Evolutionary conservation across 1,140 invertebrate genomes (phyloP), one percentile per base, ranked within the genome.

Genomic region (Eulimnadia texana): DNA sequence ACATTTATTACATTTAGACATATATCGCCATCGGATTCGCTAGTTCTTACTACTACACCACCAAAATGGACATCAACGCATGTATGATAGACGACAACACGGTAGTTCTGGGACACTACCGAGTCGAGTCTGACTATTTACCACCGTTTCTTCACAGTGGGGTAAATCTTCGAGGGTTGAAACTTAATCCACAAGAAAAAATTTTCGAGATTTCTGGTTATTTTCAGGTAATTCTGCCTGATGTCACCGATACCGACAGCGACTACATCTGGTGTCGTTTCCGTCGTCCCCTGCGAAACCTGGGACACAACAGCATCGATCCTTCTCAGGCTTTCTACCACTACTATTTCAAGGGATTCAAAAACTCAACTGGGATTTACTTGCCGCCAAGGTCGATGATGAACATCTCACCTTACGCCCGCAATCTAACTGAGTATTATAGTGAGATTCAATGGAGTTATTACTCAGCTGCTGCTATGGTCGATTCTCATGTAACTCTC

Each of bases 81-180:
- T 63, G 62, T 33, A 47, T 63, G 42, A 20, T 50, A 22, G 33
- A 19, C 29, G 47, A 59, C 50, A 57, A 57, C 22, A 47, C 25
- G 16, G 57, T 63, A 3, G 23, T 59, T 13, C 33, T 63, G 22
- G 62, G 56, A 6, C 55, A 63, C 58, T 63, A 63, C 27, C 25
- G 58, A 10, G 55, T 61, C 3, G 50, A 61, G 33, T 51, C 49
- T n/a, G 60, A 54, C 24, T 33, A 33, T 11, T 54, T 53, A 11
- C 60, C 60, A 19, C 62, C 62, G 19, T 63, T 59, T 47, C 57
- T 59, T 29, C 62, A 63, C 20, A 59, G 58, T 27, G 62, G 62
- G 22, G 62, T 63, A 60, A 63, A 27, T 58, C 9, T n/a, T n/a
- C n/a, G n/a, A n/a, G n/a, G n/a, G n/a, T 20, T 11, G 16, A 19